Conservation (phyloP, 2,797 vertebrate species). For the Clarias laeviceps region DNA sequence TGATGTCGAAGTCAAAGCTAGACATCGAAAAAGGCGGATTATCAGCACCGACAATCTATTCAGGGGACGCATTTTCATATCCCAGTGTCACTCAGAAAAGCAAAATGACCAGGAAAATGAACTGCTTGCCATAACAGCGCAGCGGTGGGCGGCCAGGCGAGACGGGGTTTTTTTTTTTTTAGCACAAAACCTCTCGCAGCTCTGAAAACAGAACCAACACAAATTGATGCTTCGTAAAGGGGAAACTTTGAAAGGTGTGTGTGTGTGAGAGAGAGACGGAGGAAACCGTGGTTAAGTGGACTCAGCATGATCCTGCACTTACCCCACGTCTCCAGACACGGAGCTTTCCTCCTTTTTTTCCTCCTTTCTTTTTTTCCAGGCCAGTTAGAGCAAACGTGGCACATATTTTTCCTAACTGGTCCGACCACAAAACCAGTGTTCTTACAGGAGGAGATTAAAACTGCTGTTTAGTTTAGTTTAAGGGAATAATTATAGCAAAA, state of each 20-base stretch:
- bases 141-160: background rate
- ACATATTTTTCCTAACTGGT: slow-evolving; percentile 29
- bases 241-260: background rate
- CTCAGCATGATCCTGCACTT: background rate
- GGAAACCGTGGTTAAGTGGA: background rate
- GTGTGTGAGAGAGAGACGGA: background rate
- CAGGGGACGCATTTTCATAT: background rate
- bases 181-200: background rate
- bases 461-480: too few relatives aligned
- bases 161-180: background rate
- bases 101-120: too few relatives aligned
- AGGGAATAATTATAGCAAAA: background rate
- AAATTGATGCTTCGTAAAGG: background rate
- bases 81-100: too few relatives aligned
- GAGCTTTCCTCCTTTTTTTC: too few relatives aligned
- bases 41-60: background rate
- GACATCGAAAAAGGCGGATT: background rate
- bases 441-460: too few relatives aligned
- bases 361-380: background rate
- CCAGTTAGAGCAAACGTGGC: slow-evolving; percentile 24
- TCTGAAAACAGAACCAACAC: background rate
- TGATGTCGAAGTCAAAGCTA: background rate
- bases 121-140: background rate
- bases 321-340: background rate
- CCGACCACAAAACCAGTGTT: background rate